These are phyloP conservation scores for Pocota personata DNA, from an alignment of 2,888 invertebrate species.

Conservation along the genomic window DNA sequence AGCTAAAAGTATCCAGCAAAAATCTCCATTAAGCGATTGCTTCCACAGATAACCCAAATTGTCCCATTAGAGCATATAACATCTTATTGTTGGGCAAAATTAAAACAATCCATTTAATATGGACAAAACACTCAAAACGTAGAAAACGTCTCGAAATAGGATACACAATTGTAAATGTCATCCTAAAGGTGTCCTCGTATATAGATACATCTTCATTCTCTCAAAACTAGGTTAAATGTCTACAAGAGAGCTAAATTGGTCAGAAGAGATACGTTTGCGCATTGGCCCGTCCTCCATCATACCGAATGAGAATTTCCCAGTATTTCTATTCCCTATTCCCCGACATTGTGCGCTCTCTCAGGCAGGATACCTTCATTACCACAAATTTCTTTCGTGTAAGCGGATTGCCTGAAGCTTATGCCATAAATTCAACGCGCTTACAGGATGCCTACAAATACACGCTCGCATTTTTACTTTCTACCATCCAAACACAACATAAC, in stretches of 20 bases:
- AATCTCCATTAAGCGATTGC: constrained; percentile 40
- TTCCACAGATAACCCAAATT: constrained; percentile 21
- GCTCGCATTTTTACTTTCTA: neutral
- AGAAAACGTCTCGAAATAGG: constrained; percentile 38
- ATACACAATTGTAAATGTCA: constrained; percentile 64
- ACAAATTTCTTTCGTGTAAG: constrained; percentile 43
- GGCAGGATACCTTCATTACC: constrained; percentile 51
- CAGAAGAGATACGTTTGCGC: constrained; percentile 50
- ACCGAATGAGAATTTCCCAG: constrained; percentile 32
- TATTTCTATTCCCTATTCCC: neutral
- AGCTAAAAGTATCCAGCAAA: neutral
- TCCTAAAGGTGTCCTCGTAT: constrained; percentile 24
- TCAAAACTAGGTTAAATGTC: constrained; percentile 66
- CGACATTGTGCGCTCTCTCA: neutral
- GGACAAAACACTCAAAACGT: constrained; percentile 22
- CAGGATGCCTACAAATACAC: constrained; percentile 25
- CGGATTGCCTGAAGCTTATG: constrained; percentile 59
- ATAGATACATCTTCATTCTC: constrained; percentile 7
- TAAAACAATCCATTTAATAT: constrained; percentile 45
- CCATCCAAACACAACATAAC: neutral
- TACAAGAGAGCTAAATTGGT: constrained; percentile 38
- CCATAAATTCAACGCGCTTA: constrained; percentile 56
- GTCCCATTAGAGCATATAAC: constrained; percentile 18
- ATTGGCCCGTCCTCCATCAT: neutral
- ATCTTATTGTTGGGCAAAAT: constrained; percentile 16